Conservation (phyloP, 2,797 vertebrate genomes). For the Botia kubotai region DNA sequence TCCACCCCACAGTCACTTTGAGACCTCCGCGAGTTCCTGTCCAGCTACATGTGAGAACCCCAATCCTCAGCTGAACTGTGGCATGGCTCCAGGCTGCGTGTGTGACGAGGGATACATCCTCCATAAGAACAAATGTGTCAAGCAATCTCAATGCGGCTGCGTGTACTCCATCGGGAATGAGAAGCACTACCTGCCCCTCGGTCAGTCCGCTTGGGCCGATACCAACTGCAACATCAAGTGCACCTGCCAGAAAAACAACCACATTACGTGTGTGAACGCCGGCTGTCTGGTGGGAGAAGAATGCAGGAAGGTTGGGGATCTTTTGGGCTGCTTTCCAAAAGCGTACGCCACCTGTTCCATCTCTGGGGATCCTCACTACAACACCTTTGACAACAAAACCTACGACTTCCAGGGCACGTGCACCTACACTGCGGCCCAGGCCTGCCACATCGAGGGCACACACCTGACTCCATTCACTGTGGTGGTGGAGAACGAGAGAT, state of each 20-base stretch:
- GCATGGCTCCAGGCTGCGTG: constrained; percentile 65
- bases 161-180: constrained; percentile 41
- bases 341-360: constrained; percentile 62
- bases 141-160: constrained; percentile 73
- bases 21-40: constrained; percentile 73
- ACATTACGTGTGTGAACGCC: neutral
- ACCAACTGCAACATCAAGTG: constrained; percentile 63
- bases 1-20: constrained; percentile 76
- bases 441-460: constrained; percentile 35
- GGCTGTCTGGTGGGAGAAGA: constrained; percentile 56
- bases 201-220: constrained; percentile 74
- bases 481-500: constrained; percentile 47
- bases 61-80: constrained; percentile 55
- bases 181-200: constrained; percentile 56
- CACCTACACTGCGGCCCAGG: constrained; percentile 63
- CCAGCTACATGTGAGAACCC: constrained; percentile 72
- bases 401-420: constrained; percentile 77
- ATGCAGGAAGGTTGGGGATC: neutral
- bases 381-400: constrained; percentile 70
- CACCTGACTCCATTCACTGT: constrained; percentile 46
- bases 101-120: constrained; percentile 72
- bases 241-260: constrained; percentile 54
- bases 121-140: constrained; percentile 70
- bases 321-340: neutral
- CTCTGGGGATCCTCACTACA: constrained; percentile 72